phyloP scores from a whole-genome alignment of 1,140 invertebrate genomes.

The Drosophila ironensis region DNA sequence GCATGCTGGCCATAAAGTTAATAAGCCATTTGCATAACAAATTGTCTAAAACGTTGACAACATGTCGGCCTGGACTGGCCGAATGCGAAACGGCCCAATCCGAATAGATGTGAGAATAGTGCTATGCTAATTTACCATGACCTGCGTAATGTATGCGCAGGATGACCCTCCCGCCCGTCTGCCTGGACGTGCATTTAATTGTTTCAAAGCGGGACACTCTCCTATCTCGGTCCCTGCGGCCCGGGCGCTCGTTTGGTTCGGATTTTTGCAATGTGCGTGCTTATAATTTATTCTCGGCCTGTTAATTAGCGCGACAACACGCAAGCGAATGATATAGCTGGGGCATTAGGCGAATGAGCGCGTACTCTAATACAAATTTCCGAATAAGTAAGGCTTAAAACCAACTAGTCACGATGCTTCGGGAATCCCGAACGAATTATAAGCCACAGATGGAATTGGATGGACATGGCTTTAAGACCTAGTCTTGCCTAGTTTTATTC shows the following conservation, averaged over 20 bases:
- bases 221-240: slow-evolving; percentile 1
- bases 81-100: slow-evolving; percentile 6
- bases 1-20: slow-evolving; percentile 67
- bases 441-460: too few relatives aligned
- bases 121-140: slow-evolving; percentile 40
- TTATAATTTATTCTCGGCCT: slow-evolving; percentile 67
- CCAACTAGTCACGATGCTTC: too few relatives aligned
- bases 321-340: background rate
- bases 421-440: too few relatives aligned
- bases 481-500: background rate
- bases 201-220: slow-evolving; percentile 37
- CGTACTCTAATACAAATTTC: background rate
- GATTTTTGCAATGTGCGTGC: slow-evolving; percentile 55
- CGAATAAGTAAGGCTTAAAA: background rate
- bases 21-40: slow-evolving; percentile 81
- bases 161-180: slow-evolving; percentile 3
- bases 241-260: slow-evolving; percentile 20
- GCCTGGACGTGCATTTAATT: slow-evolving; percentile 69
- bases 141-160: slow-evolving; percentile 61
- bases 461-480: too few relatives aligned
- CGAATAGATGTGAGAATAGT: slow-evolving; percentile 1
- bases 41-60: slow-evolving; percentile 74
- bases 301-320: slow-evolving; percentile 68
- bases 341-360: background rate
- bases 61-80: slow-evolving; percentile 48